These are phyloP conservation scores for Peromyscus polionotus DNA, from an alignment of 2,113 vertebrate genomes.

Conservation along the genomic window DNA sequence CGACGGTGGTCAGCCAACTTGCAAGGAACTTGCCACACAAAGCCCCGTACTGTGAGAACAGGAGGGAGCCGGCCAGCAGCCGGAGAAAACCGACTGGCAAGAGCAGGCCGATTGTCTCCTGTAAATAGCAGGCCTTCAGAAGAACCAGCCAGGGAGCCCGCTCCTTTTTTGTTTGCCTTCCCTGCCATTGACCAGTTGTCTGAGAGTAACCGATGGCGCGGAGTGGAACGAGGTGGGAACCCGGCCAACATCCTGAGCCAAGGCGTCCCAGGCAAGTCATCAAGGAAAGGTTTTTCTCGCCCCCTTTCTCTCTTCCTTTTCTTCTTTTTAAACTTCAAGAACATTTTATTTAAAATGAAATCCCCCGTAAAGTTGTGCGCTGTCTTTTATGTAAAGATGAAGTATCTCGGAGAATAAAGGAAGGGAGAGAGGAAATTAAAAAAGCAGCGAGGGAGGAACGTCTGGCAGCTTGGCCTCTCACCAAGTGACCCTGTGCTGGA, in stretches of 20 bases:
- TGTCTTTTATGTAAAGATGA: slow-evolving; percentile 75
- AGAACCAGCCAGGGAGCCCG: slow-evolving; percentile 27
- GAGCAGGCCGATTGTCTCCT: not conserved
- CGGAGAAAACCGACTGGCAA: not conserved
- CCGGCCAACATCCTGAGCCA: slow-evolving; percentile 71
- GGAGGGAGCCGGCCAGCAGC: slow-evolving; percentile 20
- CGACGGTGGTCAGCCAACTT: not conserved
- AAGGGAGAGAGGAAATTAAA: slow-evolving; percentile 86
- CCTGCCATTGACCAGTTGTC: slow-evolving; percentile 43
- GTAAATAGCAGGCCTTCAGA: slow-evolving; percentile 39
- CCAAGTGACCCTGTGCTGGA: slow-evolving; percentile 85
- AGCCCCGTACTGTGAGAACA: not conserved
- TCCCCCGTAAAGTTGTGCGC: slow-evolving; percentile 79
- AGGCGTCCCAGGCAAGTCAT: slow-evolving; percentile 80
- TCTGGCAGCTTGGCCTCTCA: slow-evolving; percentile 85
- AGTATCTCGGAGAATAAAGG: slow-evolving; percentile 81
- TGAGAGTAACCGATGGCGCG: slow-evolving; percentile 65
- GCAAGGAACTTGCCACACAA: not conserved
- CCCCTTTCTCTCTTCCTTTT: not conserved
- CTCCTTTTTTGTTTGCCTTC: slow-evolving; percentile 34
- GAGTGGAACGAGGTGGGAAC: slow-evolving; percentile 65
- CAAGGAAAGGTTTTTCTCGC: slow-evolving; percentile 75
- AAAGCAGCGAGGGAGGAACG: slow-evolving; percentile 73
- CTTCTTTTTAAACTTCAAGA: slow-evolving; percentile 79
- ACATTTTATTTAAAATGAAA: slow-evolving; percentile 84